Conservation (phyloP, 2,888 invertebrate species). For the Shargacucullia verbasci region DNA sequence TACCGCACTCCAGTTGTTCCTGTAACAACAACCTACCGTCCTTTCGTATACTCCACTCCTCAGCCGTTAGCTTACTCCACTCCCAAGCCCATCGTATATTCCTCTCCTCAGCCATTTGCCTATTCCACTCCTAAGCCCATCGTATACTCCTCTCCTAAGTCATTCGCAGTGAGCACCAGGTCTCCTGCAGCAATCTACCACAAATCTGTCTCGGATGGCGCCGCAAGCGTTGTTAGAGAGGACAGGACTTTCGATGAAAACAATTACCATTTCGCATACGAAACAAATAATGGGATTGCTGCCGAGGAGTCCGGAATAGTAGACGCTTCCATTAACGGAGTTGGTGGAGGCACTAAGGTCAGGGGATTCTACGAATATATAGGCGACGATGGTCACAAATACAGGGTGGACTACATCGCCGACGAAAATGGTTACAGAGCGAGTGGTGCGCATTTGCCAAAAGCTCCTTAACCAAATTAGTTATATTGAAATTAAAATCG, state of each 20-base stretch:
- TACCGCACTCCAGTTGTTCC: conserved; percentile 65
- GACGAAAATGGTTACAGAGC: conserved; percentile 90
- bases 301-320: conserved; percentile 90
- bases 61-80: too few species aligned
- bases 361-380: conserved; percentile 91
- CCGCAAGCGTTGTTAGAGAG: conserved; percentile 88
- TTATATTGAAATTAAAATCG: conserved; percentile 27
- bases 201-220: conserved; percentile 79
- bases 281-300: conserved; percentile 91
- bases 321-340: conserved; percentile 80
- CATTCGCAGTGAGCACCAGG: conserved; percentile 29
- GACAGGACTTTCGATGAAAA: conserved; percentile 85
- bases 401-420: conserved; percentile 89
- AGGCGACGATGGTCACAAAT: conserved; percentile 89
- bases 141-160: conserved; percentile 49
- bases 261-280: conserved; percentile 89
- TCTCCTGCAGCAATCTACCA: conserved; percentile 54
- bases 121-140: conserved; percentile 49
- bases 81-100: too few species aligned
- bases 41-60: conserved; percentile 52
- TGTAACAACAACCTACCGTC: conserved; percentile 50
- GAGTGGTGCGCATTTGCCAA: conserved; percentile 86
- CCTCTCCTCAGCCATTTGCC: conserved; percentile 46
- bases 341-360: conserved; percentile 88
- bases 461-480: conserved; percentile 51